Evolutionary conservation across 2,888 invertebrate genomes (phyloP), one percentile per base, ranked within the genome.

Genomic region (Diaperis boleti): DNA sequence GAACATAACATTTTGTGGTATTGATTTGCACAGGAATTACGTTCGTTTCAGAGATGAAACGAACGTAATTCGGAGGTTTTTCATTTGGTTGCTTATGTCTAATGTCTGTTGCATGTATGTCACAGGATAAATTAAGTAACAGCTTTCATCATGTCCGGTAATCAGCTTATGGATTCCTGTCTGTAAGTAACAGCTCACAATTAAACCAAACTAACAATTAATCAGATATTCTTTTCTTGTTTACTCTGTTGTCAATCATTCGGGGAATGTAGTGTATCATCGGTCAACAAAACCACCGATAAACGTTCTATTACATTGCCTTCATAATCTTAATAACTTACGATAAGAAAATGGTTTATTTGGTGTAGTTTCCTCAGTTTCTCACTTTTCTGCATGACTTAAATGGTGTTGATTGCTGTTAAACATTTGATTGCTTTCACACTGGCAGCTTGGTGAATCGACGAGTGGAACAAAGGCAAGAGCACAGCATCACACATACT

Each of bases 401-500:
- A 14, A 14, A 26, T 49, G 37, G 41, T 56, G 61, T 62, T 54
- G 52, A 41, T 59, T 66, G 75, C 76, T 68, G 72, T 71, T 75
- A 73, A 74, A 73, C 65, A 65, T 57, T 68, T 71, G 72, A 69
- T 69, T 75, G 74, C 73, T 76, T 74, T 76, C 70, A 70, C 71
- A 72, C 72, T 71, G 71, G 76, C 82, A 88, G 88, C 84, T 85
- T 88, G 84, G 87, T 88, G 84, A 87, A 87, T 82, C 85, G 88
- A 78, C 85, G 87, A 79, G 85, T 88, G 81, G 87, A 87, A 82
- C 86, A 87, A 82, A 85, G 87, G 77, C 86, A 87, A 82, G 87
- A 88, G 81, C 87, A 87, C 83, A 86, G 86, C 82, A 85, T 87
- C 80, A 88, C 87, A 73, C 86, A 86, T 80, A 88, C 87, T 79